Evolutionary conservation across 2,113 vertebrate species (phyloP).

Genomic region (Scomber japonicus): DNA sequence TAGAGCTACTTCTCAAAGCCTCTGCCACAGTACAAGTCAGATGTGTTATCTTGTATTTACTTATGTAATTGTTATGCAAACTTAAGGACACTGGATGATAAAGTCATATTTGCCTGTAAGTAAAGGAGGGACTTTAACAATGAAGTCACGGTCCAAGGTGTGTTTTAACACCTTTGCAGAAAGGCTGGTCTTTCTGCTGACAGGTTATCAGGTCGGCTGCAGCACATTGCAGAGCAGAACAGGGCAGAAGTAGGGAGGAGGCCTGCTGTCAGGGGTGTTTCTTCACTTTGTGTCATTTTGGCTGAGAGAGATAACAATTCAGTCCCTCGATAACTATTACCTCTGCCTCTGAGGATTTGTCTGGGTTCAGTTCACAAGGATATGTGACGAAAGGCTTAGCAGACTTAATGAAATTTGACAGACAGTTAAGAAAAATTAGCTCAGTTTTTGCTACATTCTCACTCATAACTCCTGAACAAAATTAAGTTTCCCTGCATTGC

Average conservation of each 20-base stretch:
- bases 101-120: constrained; percentile 12
- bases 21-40: neutral
- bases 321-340: neutral
- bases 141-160: neutral
- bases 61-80: constrained; percentile 59
- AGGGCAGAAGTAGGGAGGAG: constrained; percentile 60
- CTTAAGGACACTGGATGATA: neutral
- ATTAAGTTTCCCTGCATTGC: neutral
- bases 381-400: neutral
- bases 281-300: constrained; percentile 48
- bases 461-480: neutral
- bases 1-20: neutral
- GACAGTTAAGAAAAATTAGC: neutral
- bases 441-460: neutral
- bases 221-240: constrained; percentile 18
- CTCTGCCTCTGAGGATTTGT: neutral
- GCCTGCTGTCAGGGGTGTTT: constrained; percentile 57
- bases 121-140: neutral
- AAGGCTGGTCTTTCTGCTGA: constrained; percentile 13
- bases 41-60: constrained; percentile 1
- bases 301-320: constrained; percentile 59
- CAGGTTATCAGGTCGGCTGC: constrained; percentile 32
- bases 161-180: neutral
- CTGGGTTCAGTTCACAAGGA: neutral
- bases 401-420: neutral